phyloP scores from a whole-genome alignment of 2,797 vertebrate species.

The Atherinosoma microstoma region DNA sequence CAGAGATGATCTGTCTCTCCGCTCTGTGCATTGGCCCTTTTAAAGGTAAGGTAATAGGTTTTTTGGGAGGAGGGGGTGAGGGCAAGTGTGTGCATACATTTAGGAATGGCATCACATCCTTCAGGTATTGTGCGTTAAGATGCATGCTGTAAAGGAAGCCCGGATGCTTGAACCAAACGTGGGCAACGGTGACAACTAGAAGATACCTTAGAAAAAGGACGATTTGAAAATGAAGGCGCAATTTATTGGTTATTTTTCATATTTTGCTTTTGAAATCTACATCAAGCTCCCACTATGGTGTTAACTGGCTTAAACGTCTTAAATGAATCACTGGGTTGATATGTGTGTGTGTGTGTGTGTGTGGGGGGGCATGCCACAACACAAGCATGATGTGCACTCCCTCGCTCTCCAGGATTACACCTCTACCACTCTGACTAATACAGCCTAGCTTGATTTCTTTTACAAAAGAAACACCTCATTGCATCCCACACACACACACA shows the following conservation, averaged over 20 bases:
- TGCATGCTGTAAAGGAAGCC: constrained; percentile 18
- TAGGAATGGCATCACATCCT: constrained; percentile 61
- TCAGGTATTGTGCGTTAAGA: constrained; percentile 56
- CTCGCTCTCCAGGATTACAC: constrained; percentile 49
- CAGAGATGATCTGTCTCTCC: constrained; percentile 74
- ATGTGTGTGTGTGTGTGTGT: constrained; percentile 1
- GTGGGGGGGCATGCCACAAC: background rate
- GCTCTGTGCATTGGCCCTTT: constrained; percentile 69
- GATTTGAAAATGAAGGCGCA: constrained; percentile 1
- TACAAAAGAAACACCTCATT: constrained; percentile 39
- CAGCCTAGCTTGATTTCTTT: constrained; percentile 44
- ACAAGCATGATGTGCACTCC: constrained; percentile 43
- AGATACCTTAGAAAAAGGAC: background rate
- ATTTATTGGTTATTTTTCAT: background rate
- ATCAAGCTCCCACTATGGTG: constrained; percentile 6
- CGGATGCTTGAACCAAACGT: constrained; percentile 11
- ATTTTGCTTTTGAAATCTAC: constrained; percentile 15
- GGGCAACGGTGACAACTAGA: constrained; percentile 1
- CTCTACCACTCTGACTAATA: constrained; percentile 57
- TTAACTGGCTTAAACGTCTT: constrained; percentile 37
- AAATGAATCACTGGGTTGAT: constrained; percentile 28
- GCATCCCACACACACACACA: constrained; percentile 3
- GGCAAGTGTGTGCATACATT: constrained; percentile 61
- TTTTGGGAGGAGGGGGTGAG: constrained; percentile 50
- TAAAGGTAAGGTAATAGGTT: constrained; percentile 78